Base-by-base conservation (phyloP, 2,888 invertebrate species). In the Drosophila borborema region DNA sequence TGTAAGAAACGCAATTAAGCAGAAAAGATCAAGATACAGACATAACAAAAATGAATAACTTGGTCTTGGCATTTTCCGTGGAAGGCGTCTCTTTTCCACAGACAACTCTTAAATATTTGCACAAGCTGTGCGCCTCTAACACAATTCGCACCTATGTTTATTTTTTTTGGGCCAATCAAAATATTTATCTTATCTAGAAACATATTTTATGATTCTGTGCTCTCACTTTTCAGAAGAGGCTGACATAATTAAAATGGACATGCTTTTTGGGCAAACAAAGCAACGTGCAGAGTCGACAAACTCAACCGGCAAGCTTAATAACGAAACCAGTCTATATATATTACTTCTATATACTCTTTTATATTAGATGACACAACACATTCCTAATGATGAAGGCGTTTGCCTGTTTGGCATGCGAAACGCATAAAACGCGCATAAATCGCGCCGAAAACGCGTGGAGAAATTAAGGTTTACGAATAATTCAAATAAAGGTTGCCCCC, bases 1-100 rank as follows among this genome's bases (percentile, higher is more conserved):
- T 86, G 77, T 64, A 83, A 74, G 53, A 54, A 64, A 49, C 41
- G 40, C 71, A 83, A 81, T 84, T 81, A 84, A 68, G 73, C 55
- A 60, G 62, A 83, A 81, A 66, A 72, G 67, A 73, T 73, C 49
- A 61, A 49, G 68, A 64, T 18, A 28, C 48, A 63, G 8, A 61
- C 1, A 63, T 38, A 56, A 18, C 1, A 23, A 9, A 18, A 6
- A 23, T 8, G 8, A 38, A 54, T 10, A n/a, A 40, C n/a, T 23
- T 23, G 23, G 10, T 54, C 28, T 40, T 45, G 46, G 36, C 34
- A 31, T 18, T 60, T 60, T 55, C 36, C 70, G 23, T 62, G 58
- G 48, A 63, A 45, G 23, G 41, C 31, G 1, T 18, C 40, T 55
- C 34, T 55, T 23, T 53, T 18, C 12, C 34, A 9, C 20, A 60